Evolutionary conservation across 2,888 invertebrate genomes (phyloP).

Genomic region (Agrotis exclamationis): DNA sequence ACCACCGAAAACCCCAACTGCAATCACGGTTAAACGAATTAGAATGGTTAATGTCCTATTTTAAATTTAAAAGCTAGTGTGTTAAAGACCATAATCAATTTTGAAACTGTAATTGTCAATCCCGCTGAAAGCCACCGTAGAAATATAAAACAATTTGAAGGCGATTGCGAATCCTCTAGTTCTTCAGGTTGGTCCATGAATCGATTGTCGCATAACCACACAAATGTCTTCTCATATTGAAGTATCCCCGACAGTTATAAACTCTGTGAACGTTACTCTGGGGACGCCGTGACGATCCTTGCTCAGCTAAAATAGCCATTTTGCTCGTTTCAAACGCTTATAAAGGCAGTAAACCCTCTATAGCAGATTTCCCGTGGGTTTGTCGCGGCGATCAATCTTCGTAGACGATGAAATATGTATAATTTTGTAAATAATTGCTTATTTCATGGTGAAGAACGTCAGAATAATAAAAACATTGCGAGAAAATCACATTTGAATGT

Average conservation of each 20-base stretch:
- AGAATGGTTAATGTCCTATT: too few species aligned
- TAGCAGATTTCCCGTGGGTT: slow-evolving; percentile 52
- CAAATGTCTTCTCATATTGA: slow-evolving; percentile 7
- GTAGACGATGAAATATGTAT: slow-evolving; percentile 21
- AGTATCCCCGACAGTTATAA: neutral
- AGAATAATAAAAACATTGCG: neutral
- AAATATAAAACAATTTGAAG: too few species aligned
- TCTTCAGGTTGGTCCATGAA: too few species aligned
- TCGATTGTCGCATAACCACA: neutral
- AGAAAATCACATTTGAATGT: neutral
- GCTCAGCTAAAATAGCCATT: slow-evolving; percentile 41
- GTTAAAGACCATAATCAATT: too few species aligned
- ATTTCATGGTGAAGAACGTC: neutral
- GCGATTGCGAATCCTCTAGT: too few species aligned
- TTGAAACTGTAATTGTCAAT: too few species aligned
- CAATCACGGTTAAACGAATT: too few species aligned
- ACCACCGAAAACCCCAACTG: too few species aligned
- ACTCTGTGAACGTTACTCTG: slow-evolving; percentile 13
- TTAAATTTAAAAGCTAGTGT: too few species aligned
- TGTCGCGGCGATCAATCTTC: slow-evolving; percentile 33
- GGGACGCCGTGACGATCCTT: slow-evolving; percentile 15
- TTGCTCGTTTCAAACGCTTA: slow-evolving; percentile 25
- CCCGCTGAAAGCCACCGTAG: too few species aligned
- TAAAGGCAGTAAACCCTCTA: slow-evolving; percentile 46
- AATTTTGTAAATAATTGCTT: slow-evolving; percentile 4